Conservation (phyloP, 2,888 invertebrate genomes). For the Euzophera pinguis region DNA sequence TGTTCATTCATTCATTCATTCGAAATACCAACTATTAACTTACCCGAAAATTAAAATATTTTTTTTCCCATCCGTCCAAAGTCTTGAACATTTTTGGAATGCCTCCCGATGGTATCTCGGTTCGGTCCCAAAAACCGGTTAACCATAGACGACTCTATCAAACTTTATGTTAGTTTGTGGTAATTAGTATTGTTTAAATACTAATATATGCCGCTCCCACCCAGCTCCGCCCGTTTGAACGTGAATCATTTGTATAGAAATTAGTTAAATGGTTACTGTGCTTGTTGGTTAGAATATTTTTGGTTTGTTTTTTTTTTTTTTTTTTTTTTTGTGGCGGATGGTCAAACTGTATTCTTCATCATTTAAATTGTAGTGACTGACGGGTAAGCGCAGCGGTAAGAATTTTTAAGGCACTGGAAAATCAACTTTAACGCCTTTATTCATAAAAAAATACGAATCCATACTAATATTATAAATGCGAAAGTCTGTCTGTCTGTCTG, state of each 20-base stretch:
- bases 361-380: too few species aligned
- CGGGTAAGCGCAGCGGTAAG: too few species aligned
- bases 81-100: slow-evolving; percentile 42
- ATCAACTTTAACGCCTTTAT: too few species aligned
- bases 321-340: too few species aligned
- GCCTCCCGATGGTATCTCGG: slow-evolving; percentile 24
- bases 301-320: neutral
- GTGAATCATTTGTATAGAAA: slow-evolving; percentile 5
- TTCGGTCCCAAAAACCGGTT: slow-evolving; percentile 31
- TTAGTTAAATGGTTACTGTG: neutral
- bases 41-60: too few species aligned
- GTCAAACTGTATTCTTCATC: too few species aligned
- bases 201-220: neutral
- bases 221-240: neutral
- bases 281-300: neutral
- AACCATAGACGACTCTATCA: slow-evolving; percentile 36
- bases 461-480: too few species aligned
- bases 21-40: too few species aligned
- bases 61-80: neutral
- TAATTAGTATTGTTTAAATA: slow-evolving; percentile 9
- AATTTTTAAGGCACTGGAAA: too few species aligned
- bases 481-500: too few species aligned
- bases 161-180: neutral
- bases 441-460: too few species aligned
- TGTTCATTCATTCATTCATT: too few species aligned